Conservation (phyloP, 2,888 invertebrate species). For the Clanis bilineata region DNA sequence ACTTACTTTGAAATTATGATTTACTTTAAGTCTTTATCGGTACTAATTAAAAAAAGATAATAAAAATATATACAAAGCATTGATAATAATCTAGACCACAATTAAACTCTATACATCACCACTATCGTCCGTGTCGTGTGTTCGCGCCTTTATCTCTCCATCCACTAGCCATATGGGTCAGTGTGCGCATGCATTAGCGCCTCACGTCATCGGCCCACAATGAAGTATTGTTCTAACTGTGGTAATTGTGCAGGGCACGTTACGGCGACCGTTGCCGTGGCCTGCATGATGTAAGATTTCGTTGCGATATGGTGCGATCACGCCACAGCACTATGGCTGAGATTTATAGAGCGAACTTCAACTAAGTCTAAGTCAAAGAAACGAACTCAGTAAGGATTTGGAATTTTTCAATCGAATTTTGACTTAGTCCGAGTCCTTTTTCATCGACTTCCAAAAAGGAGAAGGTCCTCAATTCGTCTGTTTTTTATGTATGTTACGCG, state of each 20-base stretch:
- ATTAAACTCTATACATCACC: neutral
- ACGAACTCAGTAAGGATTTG: too few relatives aligned
- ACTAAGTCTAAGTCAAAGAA: too few relatives aligned
- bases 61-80: too few relatives aligned
- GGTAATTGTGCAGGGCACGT: constrained; percentile 11
- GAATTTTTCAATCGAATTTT: too few relatives aligned
- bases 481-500: too few relatives aligned
- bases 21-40: too few relatives aligned
- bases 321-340: neutral
- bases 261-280: constrained; percentile 14
- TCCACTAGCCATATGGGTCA: constrained; percentile 18
- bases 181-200: constrained; percentile 15
- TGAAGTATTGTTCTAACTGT: constrained; percentile 19
- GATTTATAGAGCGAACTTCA: too few relatives aligned
- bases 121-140: neutral
- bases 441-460: too few relatives aligned
- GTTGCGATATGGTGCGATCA: neutral
- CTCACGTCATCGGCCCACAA: constrained; percentile 15
- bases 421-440: too few relatives aligned
- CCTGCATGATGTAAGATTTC: neutral
- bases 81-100: neutral
- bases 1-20: too few relatives aligned
- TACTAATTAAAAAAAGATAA: too few relatives aligned
- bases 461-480: too few relatives aligned
- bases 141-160: constrained; percentile 13